phyloP scores from a whole-genome alignment of 1,140 invertebrate genomes.

The Neodiprion pinetum region DNA sequence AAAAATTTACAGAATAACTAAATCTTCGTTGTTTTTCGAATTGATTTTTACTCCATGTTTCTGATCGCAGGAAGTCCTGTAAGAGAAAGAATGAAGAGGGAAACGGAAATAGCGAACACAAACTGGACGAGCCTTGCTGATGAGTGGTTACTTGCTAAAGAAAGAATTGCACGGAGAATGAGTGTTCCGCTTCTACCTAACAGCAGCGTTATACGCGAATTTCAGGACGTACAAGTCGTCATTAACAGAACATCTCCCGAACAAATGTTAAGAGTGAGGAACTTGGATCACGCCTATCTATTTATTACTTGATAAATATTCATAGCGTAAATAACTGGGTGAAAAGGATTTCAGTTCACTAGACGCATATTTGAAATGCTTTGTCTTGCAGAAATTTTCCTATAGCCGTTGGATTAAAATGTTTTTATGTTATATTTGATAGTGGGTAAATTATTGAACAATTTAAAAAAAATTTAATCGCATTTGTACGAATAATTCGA shows the following conservation, averaged over 20 bases:
- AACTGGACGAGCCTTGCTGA: constrained; percentile 34
- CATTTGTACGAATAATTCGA: too few species aligned
- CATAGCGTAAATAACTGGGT: too few species aligned
- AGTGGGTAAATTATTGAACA: too few species aligned
- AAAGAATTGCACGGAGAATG: constrained; percentile 25
- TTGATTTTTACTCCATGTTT: neutral
- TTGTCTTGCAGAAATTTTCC: too few species aligned
- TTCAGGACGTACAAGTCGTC: constrained; percentile 3
- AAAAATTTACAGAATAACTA: too few species aligned
- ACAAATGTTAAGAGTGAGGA: constrained; percentile 3
- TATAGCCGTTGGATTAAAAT: too few species aligned
- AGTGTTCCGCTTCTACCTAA: constrained; percentile 21
- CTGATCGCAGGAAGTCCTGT: constrained; percentile 14
- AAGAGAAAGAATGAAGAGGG: constrained; percentile 24
- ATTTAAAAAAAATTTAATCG: too few species aligned
- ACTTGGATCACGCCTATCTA: neutral
- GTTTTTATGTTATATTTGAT: too few species aligned
- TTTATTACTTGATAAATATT: too few species aligned
- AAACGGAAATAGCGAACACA: constrained; percentile 27
- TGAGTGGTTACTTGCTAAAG: constrained; percentile 30
- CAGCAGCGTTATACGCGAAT: neutral
- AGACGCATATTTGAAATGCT: too few species aligned
- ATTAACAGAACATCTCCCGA: constrained; percentile 8
- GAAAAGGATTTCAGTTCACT: too few species aligned
- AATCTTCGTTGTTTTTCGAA: constrained; percentile 9